Evolutionary conservation across 2,888 invertebrate genomes (phyloP).

Genomic region (Lithodes maja): DNA sequence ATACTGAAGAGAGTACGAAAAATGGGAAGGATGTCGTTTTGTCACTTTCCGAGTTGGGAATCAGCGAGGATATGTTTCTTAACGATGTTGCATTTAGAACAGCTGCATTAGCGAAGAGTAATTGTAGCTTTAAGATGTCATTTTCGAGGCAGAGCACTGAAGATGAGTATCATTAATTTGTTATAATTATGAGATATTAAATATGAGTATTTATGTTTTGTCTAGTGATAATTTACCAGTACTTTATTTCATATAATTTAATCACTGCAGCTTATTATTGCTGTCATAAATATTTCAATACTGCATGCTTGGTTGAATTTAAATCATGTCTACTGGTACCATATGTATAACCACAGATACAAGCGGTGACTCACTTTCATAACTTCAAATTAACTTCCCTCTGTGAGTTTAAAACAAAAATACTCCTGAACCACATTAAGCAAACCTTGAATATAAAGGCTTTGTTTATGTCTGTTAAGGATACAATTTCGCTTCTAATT

Average conservation of each 20-base stretch:
- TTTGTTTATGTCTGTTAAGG: too few relatives aligned
- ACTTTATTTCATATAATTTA: background rate
- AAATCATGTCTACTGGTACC: background rate
- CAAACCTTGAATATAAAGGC: too few relatives aligned
- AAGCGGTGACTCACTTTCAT: too few relatives aligned
- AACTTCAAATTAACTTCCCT: background rate
- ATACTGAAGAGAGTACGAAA: background rate
- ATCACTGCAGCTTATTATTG: too few relatives aligned
- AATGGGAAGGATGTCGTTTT: constrained; percentile 41
- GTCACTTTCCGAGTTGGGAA: constrained; percentile 49
- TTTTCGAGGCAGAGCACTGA: constrained; percentile 60
- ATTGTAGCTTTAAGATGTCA: constrained; percentile 66
- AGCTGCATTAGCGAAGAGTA: constrained; percentile 60
- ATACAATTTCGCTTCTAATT: too few relatives aligned
- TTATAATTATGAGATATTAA: background rate
- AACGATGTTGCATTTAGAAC: constrained; percentile 66
- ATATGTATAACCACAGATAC: background rate
- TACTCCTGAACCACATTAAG: too few relatives aligned
- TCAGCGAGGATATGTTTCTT: constrained; percentile 59
- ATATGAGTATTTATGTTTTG: constrained; percentile 6
- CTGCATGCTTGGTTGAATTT: too few relatives aligned
- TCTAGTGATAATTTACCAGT: too few relatives aligned
- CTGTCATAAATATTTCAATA: too few relatives aligned
- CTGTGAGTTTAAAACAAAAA: too few relatives aligned
- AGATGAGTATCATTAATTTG: constrained; percentile 60